Evolutionary conservation across 1,140 invertebrate genomes (phyloP).

Genomic region (Anadara kagoshimensis): DNA sequence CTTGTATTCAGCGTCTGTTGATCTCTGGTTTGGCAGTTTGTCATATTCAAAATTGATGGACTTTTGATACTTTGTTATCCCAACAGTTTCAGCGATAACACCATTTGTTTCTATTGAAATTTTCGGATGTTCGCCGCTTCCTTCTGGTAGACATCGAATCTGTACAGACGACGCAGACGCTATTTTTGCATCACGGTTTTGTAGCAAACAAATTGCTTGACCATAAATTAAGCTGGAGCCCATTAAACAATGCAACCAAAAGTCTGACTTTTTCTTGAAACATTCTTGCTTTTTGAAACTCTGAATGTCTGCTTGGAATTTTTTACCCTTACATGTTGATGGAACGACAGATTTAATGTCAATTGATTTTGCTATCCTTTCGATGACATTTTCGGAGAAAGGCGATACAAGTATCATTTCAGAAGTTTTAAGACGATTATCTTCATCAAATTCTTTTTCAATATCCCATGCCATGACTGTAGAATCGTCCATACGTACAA

Average conservation of each 20-base stretch:
- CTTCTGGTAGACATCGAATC: conserved; percentile 8
- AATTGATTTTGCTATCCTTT: background rate
- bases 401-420: conserved; percentile 1
- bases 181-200: background rate
- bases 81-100: background rate
- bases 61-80: too few species aligned
- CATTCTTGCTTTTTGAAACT: conserved; percentile 11
- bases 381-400: background rate
- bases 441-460: background rate
- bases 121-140: conserved; percentile 3
- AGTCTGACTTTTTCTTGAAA: background rate
- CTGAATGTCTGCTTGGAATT: conserved; percentile 1
- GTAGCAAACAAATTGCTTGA: background rate
- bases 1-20: too few species aligned
- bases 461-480: background rate
- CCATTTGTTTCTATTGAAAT: conserved; percentile 8
- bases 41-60: too few species aligned
- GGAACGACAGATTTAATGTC: background rate
- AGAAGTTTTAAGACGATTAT: background rate
- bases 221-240: conserved; percentile 14
- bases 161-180: background rate
- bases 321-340: background rate
- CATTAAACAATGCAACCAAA: background rate
- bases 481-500: background rate
- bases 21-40: too few species aligned